Base-by-base conservation (phyloP, 2,888 invertebrate genomes). In the Troilus luridus region DNA sequence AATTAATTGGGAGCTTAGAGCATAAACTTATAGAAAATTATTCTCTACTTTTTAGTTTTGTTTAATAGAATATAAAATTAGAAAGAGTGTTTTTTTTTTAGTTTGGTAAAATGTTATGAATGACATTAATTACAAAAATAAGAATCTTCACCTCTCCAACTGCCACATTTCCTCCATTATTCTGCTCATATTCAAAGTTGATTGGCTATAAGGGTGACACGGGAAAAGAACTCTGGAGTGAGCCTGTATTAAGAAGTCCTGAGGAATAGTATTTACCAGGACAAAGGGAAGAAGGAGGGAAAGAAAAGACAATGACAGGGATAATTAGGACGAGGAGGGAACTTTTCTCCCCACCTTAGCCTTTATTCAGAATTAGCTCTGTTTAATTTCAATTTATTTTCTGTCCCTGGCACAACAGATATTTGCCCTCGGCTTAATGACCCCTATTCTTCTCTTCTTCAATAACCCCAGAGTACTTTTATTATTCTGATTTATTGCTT, bases 351-450 rank as follows among this genome's bases (percentile, higher is more conserved):
- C 56, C 41, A 77, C 72, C 72, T 77, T 41, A 17, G 72, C 41
- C 85, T 85, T 85, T 85, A 85, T 85, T 58, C 56, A 56, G n/a
- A 85, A 85, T 85, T 85, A 85, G 85, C 85, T 58, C 85, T 85
- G 85, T 85, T 58, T 85, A 85, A 85, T 85, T 85, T 85, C 85
- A 85, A 85, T 85, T 85, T 85, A 85, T 85, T 85, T 85, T 85
- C 56, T 56, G 85, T 58, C 85, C 56, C 85, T 56, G 56, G 85
- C 56, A 85, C n/a, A 85, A 85, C 56, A 85, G 56, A 85, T 85
- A 85, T 85, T 85, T 85, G 56, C 85, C n/a, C 56, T 11, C n/a
- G n/a, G 21, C 85, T 85, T 85, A 85, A 85, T 58, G 56, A 58
- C 56, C 56, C 56, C 85, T 85, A 85, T 85, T 85, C 85, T 85